Evolutionary conservation across 2,113 vertebrate species (phyloP).

Genomic region (Stigmatopora nigra): DNA sequence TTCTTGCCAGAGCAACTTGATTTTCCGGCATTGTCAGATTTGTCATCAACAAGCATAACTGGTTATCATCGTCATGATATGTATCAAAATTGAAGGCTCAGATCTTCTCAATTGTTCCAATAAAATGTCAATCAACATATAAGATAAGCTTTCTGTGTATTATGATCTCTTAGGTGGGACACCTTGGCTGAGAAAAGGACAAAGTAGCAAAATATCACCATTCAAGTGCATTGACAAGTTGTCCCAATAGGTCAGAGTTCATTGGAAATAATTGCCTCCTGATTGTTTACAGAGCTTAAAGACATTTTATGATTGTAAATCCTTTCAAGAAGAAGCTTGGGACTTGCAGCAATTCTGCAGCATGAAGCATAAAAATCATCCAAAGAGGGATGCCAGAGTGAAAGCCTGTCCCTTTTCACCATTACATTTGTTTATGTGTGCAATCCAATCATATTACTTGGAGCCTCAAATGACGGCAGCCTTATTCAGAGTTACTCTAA

Average conservation of each 20-base stretch:
- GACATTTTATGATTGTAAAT: conserved; percentile 24
- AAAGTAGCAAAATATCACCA: conserved; percentile 12
- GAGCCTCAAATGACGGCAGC: conserved; percentile 29
- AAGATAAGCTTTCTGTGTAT: conserved; percentile 3
- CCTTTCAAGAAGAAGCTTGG: conserved; percentile 1
- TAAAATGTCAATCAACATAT: not conserved
- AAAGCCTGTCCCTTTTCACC: not conserved
- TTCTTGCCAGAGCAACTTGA: not conserved
- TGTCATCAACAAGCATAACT: not conserved
- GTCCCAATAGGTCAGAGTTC: conserved; percentile 31
- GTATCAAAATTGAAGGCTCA: not conserved
- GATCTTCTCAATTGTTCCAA: not conserved
- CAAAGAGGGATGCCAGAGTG: not conserved
- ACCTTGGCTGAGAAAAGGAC: conserved; percentile 7
- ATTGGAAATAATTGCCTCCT: conserved; percentile 22
- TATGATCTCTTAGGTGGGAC: conserved; percentile 17
- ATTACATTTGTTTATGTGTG: conserved; percentile 8
- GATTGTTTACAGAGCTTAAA: not conserved
- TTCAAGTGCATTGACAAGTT: conserved; percentile 21
- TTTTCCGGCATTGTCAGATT: not conserved
- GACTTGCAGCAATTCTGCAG: conserved; percentile 14
- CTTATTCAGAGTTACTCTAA: conserved; percentile 18
- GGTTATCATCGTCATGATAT: not conserved
- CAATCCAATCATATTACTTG: conserved; percentile 16
- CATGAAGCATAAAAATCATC: conserved; percentile 9